Base-by-base conservation (phyloP, 2,113 vertebrate genomes). In the Nansenia antarctica region DNA sequence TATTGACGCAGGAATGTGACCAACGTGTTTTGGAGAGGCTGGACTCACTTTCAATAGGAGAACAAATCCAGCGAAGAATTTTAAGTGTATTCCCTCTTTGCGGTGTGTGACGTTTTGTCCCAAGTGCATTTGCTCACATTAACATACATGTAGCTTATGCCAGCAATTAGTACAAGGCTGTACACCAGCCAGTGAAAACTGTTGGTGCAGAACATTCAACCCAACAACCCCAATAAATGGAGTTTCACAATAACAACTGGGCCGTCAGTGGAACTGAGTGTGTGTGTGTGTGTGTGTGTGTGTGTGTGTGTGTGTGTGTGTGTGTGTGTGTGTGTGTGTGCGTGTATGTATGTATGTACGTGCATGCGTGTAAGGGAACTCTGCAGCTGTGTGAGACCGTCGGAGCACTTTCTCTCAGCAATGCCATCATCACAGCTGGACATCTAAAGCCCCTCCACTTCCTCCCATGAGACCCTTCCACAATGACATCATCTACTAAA, bases 381-480 rank as follows among this genome's bases (percentile, higher is more conserved):
- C 57, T 65, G 82, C 86, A 88, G 82, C 87, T 91, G 86, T 79
- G 82, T 63, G 70, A 78, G 83, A 77, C 26, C 63, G 72, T 81
- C 70, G 18, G 22, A 68, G 11, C 31, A 67, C 72, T 79, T 79
- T 86, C 64, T 65, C 77, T 70, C 76, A 80, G 72, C 26, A 9
- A 84, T 78, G 77, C 69, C 82, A 81, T 73, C 70, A 71, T 73
- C 77, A 71, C 89, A 90, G 85, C 87, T 90, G 85, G 77, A 86
- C 81, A 72, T 77, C 76, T 62, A 70, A 84, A 74, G 71, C 74
- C 73, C 59, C 62, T 62, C 65, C 0, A 66, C 67, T 74, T 82
- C 83, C 74, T 82, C 73, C 68, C 70, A 5, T 9, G 78, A 87
- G 81, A 65, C 47, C 52, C 15, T 7, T 20, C 49, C 3, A 30